These are phyloP conservation scores for Naja naja DNA, from an alignment of 2,113 vertebrate genomes.

Conservation along the genomic window DNA sequence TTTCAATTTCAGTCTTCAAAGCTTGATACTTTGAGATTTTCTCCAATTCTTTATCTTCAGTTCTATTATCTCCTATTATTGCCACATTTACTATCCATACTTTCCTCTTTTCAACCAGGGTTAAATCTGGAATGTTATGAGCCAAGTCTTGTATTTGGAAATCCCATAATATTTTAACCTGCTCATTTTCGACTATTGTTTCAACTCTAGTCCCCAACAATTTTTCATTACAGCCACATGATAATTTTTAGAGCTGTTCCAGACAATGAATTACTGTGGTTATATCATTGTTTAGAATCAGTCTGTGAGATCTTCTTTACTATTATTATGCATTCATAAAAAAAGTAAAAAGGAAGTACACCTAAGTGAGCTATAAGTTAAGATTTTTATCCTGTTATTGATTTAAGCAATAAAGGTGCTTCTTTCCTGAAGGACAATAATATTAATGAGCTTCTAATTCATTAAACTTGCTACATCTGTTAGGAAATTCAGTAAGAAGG, in stretches of 20 bases:
- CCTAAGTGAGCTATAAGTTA: slow-evolving; percentile 62
- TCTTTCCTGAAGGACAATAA: slow-evolving; percentile 47
- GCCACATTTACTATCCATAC: not conserved
- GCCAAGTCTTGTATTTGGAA: not conserved
- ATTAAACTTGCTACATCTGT: slow-evolving; percentile 62
- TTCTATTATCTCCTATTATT: not conserved
- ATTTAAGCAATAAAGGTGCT: slow-evolving; percentile 60
- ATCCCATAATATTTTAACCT: not conserved
- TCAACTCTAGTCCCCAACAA: not conserved
- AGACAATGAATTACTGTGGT: not conserved
- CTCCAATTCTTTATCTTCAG: not conserved
- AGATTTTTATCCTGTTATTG: slow-evolving; percentile 53
- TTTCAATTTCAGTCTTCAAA: not conserved
- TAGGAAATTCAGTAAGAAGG: slow-evolving; percentile 64
- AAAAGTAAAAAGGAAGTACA: slow-evolving; percentile 59
- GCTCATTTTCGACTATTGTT: not conserved
- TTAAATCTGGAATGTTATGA: not conserved
- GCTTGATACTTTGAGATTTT: not conserved
- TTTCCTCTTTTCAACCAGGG: not conserved
- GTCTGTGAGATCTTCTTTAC: not conserved
- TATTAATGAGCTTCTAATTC: slow-evolving; percentile 64
- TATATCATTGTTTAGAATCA: not conserved
- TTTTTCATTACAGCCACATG: not conserved
- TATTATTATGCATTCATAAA: not conserved
- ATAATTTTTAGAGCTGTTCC: not conserved